These are phyloP conservation scores for Ispidina lecontei DNA, from an alignment of 2,797 vertebrate genomes.

Conservation along the genomic window DNA sequence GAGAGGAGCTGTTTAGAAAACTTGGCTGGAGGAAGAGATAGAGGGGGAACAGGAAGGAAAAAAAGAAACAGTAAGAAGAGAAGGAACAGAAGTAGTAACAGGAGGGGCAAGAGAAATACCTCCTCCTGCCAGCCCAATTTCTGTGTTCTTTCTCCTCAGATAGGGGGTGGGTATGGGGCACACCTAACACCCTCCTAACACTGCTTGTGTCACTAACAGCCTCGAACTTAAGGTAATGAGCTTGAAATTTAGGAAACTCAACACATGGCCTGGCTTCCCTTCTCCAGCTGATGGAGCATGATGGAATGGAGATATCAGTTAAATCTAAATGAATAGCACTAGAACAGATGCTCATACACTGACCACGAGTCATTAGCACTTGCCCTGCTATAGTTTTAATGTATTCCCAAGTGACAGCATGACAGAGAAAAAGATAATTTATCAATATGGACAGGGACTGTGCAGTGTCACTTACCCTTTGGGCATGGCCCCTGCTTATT, in stretches of 20 bases:
- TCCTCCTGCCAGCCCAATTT: not conserved
- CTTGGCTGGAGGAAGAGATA: not conserved
- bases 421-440: not conserved
- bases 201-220: not conserved
- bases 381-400: fast-evolving
- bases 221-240: not conserved
- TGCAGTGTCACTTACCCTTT: fast-evolving
- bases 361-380: not conserved
- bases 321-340: not conserved
- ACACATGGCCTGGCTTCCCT: not conserved
- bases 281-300: not conserved
- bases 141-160: not conserved
- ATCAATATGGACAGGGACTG: not conserved
- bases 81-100: not conserved
- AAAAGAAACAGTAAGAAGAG: not conserved
- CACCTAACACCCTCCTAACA: not conserved
- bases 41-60: not conserved
- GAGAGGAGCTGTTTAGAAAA: not conserved
- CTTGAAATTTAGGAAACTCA: not conserved
- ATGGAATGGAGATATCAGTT: not conserved
- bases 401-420: not conserved
- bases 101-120: not conserved
- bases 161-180: not conserved
- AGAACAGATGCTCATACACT: not conserved
- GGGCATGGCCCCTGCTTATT: not conserved